Evolutionary conservation across 2,888 invertebrate species (phyloP), one percentile per base, ranked within the genome.

Genomic region (Pantelozetes paolii): DNA sequence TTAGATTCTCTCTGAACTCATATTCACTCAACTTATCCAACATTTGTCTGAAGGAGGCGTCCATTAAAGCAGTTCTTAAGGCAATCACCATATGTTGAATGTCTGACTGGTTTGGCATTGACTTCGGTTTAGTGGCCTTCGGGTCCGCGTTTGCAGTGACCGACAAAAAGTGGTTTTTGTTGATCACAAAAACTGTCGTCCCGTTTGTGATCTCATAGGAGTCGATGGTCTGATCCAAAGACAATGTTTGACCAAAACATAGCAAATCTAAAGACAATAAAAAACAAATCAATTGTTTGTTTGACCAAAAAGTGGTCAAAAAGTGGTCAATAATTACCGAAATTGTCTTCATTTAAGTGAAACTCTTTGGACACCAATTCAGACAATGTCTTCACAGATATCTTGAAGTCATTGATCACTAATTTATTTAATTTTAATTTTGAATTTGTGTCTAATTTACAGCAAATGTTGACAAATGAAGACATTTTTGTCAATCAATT

Each of bases 191-290:
- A 50, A 88, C 80, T 78, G 85, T 85, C 0, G 85, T 83, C 71
- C 86, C 86, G 75, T 83, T 82, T 77, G 84, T 84, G 1, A 86
- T 77, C 5, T 89, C 89, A 82, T 86, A 87, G 5, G 87, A 86
- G 77, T 86, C 85, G 18, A 90, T 82, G 1, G 87, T 86, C 40
- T 85, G 83, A 8, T 86, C 85, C 79, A 88, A 87, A 79, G 88
- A 87, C 72, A 91, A 82, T 75, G 88, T 85, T 79, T 87, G 86
- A 2, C 91, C 91, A 82, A 89, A 88, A 80, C 89, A 89, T 69
- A 89, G 85, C 18, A 90, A 81, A 81, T 88, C 89, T 90, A 80
- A 23, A 82, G 82, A 76, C 48, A 76, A 75, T 74, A 75, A 71
- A 64, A 36, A 5, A 36, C 36, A 5, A 36, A 36, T 36, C 36